phyloP scores from a whole-genome alignment of 2,888 invertebrate species.

The Microplitis manilae region DNA sequence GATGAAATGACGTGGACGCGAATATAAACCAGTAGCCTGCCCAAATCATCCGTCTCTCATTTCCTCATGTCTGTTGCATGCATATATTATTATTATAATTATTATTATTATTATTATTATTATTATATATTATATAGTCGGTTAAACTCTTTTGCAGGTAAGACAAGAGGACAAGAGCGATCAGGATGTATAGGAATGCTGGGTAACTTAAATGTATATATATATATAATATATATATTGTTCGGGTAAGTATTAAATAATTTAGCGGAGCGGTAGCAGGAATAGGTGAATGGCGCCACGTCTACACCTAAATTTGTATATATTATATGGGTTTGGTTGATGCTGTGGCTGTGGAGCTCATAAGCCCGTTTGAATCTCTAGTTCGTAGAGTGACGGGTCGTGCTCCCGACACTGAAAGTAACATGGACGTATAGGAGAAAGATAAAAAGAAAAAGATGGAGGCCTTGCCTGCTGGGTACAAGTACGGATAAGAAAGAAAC shows the following conservation, averaged over 20 bases:
- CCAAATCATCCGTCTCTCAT: not conserved
- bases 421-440: not conserved
- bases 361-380: no score
- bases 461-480: not conserved
- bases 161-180: no score
- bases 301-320: not conserved
- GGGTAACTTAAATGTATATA: no score
- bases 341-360: no score
- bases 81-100: not conserved
- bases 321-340: not conserved
- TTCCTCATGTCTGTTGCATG: not conserved
- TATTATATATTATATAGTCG: not conserved
- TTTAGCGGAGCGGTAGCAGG: not conserved
- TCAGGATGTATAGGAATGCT: no score
- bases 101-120: not conserved
- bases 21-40: not conserved
- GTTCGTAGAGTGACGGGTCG: not conserved
- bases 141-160: not conserved
- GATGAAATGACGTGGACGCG: no score
- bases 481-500: conserved; percentile 60
- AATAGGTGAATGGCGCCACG: not conserved
- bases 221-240: no score
- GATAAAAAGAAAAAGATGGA: not conserved
- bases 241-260: not conserved
- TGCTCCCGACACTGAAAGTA: not conserved